Evolutionary conservation across 2,888 invertebrate genomes (phyloP), one percentile per base, ranked within the genome.

Genomic region (Athalia circularis): DNA sequence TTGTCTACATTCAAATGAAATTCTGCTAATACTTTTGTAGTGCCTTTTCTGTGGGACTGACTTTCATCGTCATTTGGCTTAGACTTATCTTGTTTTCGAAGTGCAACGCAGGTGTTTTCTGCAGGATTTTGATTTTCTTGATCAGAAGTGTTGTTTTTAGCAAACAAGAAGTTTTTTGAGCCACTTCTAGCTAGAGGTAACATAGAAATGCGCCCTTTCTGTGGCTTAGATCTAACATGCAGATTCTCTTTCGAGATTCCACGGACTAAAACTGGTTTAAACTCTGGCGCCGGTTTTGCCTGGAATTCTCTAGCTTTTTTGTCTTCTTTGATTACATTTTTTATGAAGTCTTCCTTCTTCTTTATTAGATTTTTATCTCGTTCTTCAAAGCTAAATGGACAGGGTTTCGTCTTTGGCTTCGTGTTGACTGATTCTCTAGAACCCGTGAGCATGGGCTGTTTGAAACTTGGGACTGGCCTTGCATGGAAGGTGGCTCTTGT

Each of bases 381-480:
- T 77, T 92, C 91, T 79, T 94, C 94, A 90, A 96, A 96, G 81
- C 94, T 94, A 85, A 95, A 95, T 11, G 95, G 95, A 77, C 90
- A 68, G 0, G 86, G 83, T 80, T 82, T 82, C 5, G 80, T 81
- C 61, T 57, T 80, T 5, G 74, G 52, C 74, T 81, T 82, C 0
- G 52, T 65, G 72, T 68, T 76, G 45, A 64, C 29, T 11, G 74
- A 77, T 54, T 79, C 83, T 82, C 79, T 84, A 6, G 45, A 85
- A 83, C 48, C 83, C 48, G 77, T 65, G n/a, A 68, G 13, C 68
- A 68, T 45, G 79, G 81, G 86, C 15, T 86, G 85, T 13, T 84
- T 85, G 11, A 81, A 79, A 45, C 79, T 92, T 0, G 94, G 95
- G 2, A 93, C 92, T 1, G 94, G 94, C 0, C 92, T 92, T 2